Evolutionary conservation across 2,888 invertebrate species (phyloP).

Genomic region (Druceiella hillmani): DNA sequence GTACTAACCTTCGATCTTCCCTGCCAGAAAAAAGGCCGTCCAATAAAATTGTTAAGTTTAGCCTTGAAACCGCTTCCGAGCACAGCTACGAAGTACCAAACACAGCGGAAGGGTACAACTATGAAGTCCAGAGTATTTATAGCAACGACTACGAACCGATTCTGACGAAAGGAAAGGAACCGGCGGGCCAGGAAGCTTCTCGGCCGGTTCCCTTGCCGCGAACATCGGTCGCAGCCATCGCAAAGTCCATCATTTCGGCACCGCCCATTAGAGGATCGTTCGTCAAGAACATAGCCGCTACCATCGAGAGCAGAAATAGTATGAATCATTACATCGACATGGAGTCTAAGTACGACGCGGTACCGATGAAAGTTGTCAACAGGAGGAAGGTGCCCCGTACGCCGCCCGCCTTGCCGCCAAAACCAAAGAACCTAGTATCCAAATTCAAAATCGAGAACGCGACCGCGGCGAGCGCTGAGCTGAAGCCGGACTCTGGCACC

Average conservation of each 20-base stretch:
- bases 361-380: slow-evolving; percentile 46
- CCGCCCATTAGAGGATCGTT: slow-evolving; percentile 49
- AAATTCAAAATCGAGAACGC: slow-evolving; percentile 56
- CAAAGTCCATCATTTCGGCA: slow-evolving; percentile 32
- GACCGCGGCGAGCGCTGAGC: slow-evolving; percentile 22
- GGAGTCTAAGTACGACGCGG: slow-evolving; percentile 46
- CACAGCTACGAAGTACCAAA: slow-evolving; percentile 60
- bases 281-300: slow-evolving; percentile 48
- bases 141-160: slow-evolving; percentile 73
- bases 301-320: slow-evolving; percentile 43
- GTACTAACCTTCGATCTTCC: slow-evolving; percentile 35
- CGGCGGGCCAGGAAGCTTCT: slow-evolving; percentile 17
- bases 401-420: slow-evolving; percentile 73
- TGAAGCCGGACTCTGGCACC: slow-evolving; percentile 50
- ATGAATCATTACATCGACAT: slow-evolving; percentile 50
- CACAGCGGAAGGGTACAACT: slow-evolving; percentile 48
- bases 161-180: slow-evolving; percentile 44
- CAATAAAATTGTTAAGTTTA: slow-evolving; percentile 50
- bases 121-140: slow-evolving; percentile 61
- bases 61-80: slow-evolving; percentile 48
- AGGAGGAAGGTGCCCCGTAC: slow-evolving; percentile 56
- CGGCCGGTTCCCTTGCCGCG: slow-evolving; percentile 36
- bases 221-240: slow-evolving; percentile 26
- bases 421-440: slow-evolving; percentile 67
- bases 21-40: slow-evolving; percentile 41